These are phyloP conservation scores for Tokudaia muenninki DNA, from an alignment of 2,797 vertebrate genomes.

Conservation along the genomic window DNA sequence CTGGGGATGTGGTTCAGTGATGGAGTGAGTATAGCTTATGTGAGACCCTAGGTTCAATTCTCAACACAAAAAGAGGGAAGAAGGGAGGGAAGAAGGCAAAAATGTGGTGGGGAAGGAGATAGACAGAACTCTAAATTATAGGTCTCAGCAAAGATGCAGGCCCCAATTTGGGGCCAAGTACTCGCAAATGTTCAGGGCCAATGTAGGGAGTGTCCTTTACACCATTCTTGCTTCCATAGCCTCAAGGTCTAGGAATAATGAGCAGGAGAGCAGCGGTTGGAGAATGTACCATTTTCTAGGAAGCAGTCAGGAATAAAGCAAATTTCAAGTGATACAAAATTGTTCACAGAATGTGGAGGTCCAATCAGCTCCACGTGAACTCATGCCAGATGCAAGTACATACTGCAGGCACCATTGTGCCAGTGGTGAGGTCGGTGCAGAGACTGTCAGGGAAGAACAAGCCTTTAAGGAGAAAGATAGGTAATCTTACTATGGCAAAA, in stretches of 20 bases:
- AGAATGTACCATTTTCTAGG: not conserved
- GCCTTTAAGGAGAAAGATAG: not conserved
- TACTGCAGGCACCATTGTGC: not conserved
- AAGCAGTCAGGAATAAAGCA: constrained; percentile 4
- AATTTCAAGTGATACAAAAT: constrained; percentile 48
- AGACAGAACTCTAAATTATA: constrained; percentile 8
- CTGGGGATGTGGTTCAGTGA: not conserved
- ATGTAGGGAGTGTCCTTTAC: accelerated
- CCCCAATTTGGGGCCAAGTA: not conserved
- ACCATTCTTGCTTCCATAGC: not conserved
- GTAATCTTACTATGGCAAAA: not conserved
- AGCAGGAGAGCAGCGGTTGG: not conserved
- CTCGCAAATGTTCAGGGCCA: not conserved
- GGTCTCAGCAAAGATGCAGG: constrained; percentile 25
- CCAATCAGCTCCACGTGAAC: not conserved
- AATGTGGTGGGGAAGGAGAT: not conserved
- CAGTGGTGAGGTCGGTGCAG: too few species aligned
- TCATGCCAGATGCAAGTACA: accelerated
- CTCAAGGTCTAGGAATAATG: not conserved
- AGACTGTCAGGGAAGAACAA: not conserved
- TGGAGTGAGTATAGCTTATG: not conserved
- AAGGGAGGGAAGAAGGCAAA: not conserved
- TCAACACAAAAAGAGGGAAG: not conserved
- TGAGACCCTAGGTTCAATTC: not conserved
- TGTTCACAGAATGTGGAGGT: not conserved